These are phyloP conservation scores for Loxodonta africana DNA, from an alignment of 2,113 vertebrate genomes.

Conservation along the genomic window DNA sequence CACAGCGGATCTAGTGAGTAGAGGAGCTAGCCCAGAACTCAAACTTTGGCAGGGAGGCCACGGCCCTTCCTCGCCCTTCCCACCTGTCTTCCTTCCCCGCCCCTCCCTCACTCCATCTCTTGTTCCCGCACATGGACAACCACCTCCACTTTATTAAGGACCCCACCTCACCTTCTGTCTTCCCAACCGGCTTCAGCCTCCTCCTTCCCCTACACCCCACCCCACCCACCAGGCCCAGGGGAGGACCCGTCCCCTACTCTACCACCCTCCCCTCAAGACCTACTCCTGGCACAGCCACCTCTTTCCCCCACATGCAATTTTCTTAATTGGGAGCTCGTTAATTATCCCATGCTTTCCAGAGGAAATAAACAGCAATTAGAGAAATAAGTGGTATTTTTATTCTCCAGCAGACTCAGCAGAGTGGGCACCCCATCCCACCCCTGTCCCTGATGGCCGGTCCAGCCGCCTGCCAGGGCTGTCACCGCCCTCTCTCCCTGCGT, in stretches of 20 bases:
- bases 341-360: constrained; percentile 84
- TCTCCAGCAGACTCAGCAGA: constrained; percentile 73
- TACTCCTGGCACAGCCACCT: constrained; percentile 60
- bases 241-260: neutral
- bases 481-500: neutral
- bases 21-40: neutral
- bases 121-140: neutral
- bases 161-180: too few species aligned
- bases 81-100: neutral
- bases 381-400: constrained; percentile 82
- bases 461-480: neutral
- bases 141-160: neutral
- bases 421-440: neutral
- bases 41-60: neutral
- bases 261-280: neutral
- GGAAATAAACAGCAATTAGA: constrained; percentile 88
- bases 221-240: neutral
- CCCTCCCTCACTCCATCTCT: neutral
- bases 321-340: constrained; percentile 86
- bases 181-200: neutral
- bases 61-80: neutral
- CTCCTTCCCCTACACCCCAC: neutral
- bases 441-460: neutral
- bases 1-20: too few species aligned
- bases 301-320: constrained; percentile 50